Base-by-base conservation (phyloP, 2,888 invertebrate species). In the Strigamia crassipes region DNA sequence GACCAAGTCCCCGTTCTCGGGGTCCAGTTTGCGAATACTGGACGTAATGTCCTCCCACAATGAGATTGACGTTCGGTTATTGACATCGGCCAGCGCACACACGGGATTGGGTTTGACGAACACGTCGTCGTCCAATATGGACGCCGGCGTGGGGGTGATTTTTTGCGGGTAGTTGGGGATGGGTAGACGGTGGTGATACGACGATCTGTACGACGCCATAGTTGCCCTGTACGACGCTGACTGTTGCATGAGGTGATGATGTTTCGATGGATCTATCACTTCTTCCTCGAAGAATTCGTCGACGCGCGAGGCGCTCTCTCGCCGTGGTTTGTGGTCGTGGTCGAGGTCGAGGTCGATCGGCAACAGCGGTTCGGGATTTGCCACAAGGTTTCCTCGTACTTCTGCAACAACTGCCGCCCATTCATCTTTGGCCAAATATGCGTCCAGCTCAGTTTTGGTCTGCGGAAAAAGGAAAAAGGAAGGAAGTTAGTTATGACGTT, bases 31-130 rank as follows among this genome's bases (percentile, higher is more conserved):
- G 87, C 94, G 92, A 89, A 95, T 94, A 86, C 94, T 94, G 88
- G 94, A 94, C 84, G 95, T 93, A 87, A 96, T 95, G 90, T 96
- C 95, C 89, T 96, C 95, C 96, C 96, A 96, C 66, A 95, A 91
- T 27, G 80, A n/a, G 46, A 78, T 41, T 34, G 82, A 38, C 18
- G 80, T 73, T 77, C 38, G 38, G 21, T 66, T 73, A 34, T 31
- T 27, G 78, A 31, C 38, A 34, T 31, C 23, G n/a, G 38, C 18
- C n/a, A 79, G 61, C 1, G 46, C 21, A 78, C 46, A 56, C 56
- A 85, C 83, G 42, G 94, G 94, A 41, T 85, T 84, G 12, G 86
- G 86, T 86, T 94, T 92, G 85, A 94, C 92, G 89, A 94, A 95
- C 81, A 94, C 93, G 89, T 96, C 95, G 89, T 96, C 95, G 88